phyloP scores from a whole-genome alignment of 2,888 invertebrate genomes.

The Patella depressa region DNA sequence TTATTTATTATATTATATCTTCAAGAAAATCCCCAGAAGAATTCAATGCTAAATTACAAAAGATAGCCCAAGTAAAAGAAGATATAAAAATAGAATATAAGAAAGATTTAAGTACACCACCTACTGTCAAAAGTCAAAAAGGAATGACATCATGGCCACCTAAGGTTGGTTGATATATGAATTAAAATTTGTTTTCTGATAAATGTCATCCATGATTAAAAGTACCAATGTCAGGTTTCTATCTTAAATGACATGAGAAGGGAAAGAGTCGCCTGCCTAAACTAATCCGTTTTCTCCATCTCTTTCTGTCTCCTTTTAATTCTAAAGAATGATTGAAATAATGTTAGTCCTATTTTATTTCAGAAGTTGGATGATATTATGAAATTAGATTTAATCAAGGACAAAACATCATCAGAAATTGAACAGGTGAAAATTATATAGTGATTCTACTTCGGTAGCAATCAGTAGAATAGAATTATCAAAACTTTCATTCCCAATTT shows the following conservation, averaged over 20 bases:
- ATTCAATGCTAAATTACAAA: slow-evolving; percentile 5
- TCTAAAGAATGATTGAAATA: too few species aligned
- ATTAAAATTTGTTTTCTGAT: too few species aligned
- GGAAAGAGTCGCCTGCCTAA: too few species aligned
- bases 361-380: slow-evolving; percentile 63
- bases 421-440: slow-evolving; percentile 47
- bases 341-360: slow-evolving; percentile 25
- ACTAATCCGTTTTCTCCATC: too few species aligned
- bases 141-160: slow-evolving; percentile 2
- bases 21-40: slow-evolving; percentile 11
- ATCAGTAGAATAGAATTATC: too few species aligned
- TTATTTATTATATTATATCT: background rate
- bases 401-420: slow-evolving; percentile 61
- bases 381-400: slow-evolving; percentile 63
- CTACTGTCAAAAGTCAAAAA: background rate
- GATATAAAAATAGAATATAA: background rate
- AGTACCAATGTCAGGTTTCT: too few species aligned
- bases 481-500: too few species aligned
- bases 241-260: too few species aligned
- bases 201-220: too few species aligned
- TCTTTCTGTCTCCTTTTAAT: too few species aligned
- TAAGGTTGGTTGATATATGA: background rate
- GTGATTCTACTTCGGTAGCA: too few species aligned
- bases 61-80: background rate
- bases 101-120: background rate